Conservation (phyloP, 2,113 vertebrate species). For the Periophthalmodon schlosseri region DNA sequence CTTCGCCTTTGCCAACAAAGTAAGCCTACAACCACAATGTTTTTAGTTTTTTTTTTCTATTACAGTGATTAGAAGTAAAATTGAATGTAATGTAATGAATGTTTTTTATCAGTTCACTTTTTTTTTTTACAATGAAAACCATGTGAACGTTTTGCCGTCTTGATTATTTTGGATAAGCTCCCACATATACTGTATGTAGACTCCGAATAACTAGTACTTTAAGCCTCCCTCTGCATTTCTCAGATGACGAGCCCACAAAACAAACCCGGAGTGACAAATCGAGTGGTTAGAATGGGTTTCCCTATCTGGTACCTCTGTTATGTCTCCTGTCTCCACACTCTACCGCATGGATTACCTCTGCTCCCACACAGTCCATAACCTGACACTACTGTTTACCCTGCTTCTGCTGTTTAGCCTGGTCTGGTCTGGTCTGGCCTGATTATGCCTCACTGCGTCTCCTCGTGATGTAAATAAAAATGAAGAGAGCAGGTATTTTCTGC, state of each 20-base stretch:
- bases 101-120: too few species aligned
- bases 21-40: too few species aligned
- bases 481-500: slow-evolving; percentile 32
- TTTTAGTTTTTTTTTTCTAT: too few species aligned
- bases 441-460: not conserved
- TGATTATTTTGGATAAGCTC: too few species aligned
- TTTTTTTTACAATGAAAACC: too few species aligned
- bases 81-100: too few species aligned
- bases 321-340: slow-evolving; percentile 34
- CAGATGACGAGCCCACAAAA: not conserved
- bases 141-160: too few species aligned
- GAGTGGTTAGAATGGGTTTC: slow-evolving; percentile 10
- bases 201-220: not conserved
- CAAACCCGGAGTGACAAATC: not conserved
- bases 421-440: not conserved
- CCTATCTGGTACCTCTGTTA: slow-evolving; percentile 25
- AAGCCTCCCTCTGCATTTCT: not conserved
- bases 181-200: too few species aligned
- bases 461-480: slow-evolving; percentile 16
- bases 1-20: too few species aligned
- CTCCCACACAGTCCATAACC: slow-evolving; percentile 17
- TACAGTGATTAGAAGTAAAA: too few species aligned
- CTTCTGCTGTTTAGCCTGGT: not conserved
- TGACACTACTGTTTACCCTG: slow-evolving; percentile 32
- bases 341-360: slow-evolving; percentile 33